Conservation (phyloP, 2,888 invertebrate genomes). For the Endomychus coccineus region DNA sequence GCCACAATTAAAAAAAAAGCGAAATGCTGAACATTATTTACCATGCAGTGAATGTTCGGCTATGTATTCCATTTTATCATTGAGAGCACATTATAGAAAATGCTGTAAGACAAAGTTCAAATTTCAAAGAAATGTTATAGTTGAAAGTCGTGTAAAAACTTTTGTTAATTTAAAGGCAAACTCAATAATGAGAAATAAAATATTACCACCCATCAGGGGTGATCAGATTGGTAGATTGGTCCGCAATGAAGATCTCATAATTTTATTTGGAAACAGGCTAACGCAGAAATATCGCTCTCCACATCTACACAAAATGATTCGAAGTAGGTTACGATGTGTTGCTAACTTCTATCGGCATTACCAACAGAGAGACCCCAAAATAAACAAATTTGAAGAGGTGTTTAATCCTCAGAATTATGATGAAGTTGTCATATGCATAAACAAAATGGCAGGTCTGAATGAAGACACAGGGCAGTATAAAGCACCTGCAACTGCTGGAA, state of each 20-base stretch:
- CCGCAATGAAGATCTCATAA: slow-evolving; percentile 20
- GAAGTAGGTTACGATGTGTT: slow-evolving; percentile 17
- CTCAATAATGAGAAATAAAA: slow-evolving; percentile 9
- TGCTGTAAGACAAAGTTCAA: too few relatives aligned
- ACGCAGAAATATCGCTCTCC: slow-evolving; percentile 16
- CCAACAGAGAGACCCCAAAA: slow-evolving; percentile 2
- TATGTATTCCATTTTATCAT: slow-evolving; percentile 18
- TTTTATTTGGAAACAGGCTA: slow-evolving; percentile 20
- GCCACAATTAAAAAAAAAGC: slow-evolving; percentile 13
- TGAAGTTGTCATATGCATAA: slow-evolving; percentile 11
- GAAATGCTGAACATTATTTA: slow-evolving; percentile 15
- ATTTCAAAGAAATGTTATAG: too few relatives aligned
- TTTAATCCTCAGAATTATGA: slow-evolving; percentile 19
- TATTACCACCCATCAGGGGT: slow-evolving; percentile 20
- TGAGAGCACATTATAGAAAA: slow-evolving; percentile 17
- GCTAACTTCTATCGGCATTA: slow-evolving; percentile 14
- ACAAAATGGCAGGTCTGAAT: slow-evolving; percentile 15
- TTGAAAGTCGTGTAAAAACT: too few relatives aligned
- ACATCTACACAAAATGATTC: slow-evolving; percentile 20
- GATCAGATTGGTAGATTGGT: slow-evolving; percentile 17
- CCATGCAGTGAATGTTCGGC: slow-evolving; percentile 20
- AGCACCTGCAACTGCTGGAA: slow-evolving; percentile 18
- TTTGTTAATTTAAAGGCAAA: too few relatives aligned
- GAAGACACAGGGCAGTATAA: slow-evolving; percentile 2
- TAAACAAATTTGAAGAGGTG: slow-evolving; percentile 19